Evolutionary conservation across 2,113 vertebrate genomes (phyloP), one percentile per base, ranked within the genome.

Genomic region (Centropus bengalensis): DNA sequence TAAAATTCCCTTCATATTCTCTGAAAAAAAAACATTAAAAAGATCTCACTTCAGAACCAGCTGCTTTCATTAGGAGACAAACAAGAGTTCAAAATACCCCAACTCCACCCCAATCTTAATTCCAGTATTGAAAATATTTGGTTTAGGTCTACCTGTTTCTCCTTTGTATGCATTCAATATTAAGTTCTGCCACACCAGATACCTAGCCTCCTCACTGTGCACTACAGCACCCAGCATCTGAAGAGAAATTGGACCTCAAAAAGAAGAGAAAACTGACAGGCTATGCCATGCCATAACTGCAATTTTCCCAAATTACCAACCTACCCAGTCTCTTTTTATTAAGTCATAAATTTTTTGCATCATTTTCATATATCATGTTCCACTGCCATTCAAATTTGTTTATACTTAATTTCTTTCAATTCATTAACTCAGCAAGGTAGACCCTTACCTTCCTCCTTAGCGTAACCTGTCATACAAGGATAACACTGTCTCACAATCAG

Each of bases 401-500:
- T 71, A 71, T 60, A 75, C 1, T 47, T 15, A 62, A 49, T 66
- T 77, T 92, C 22, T 75, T 92, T 78, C 38, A 56, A 81, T 60
- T 16, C 33, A 56, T 49, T 80, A 79, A 59, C 30, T 86, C 38
- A 67, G 10, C 5, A 3, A 91, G 12, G 70, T 82, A 83, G 91
- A 90, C 2, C 18, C 47, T 68, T 69, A 91, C 64, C 59, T 93
- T 86, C 47, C 68, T 74, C 55, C 75, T 86, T 69, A 81, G 33
- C 18, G 14, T 82, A 86, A 71, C 86, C 88, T 93, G 89, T 86
- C 64, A 59, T 13, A 75, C 38, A 86, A 16, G 32, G 52, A 5
- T 67, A 96, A 69, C 71, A 90, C 60, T 76, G 71, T 80, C 71
- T 91, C 71, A 80, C 47, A 74, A 93, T 21, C 47, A 91, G 20